Conservation (phyloP, 2,113 vertebrate genomes). For the Cynocephalus volans region DNA sequence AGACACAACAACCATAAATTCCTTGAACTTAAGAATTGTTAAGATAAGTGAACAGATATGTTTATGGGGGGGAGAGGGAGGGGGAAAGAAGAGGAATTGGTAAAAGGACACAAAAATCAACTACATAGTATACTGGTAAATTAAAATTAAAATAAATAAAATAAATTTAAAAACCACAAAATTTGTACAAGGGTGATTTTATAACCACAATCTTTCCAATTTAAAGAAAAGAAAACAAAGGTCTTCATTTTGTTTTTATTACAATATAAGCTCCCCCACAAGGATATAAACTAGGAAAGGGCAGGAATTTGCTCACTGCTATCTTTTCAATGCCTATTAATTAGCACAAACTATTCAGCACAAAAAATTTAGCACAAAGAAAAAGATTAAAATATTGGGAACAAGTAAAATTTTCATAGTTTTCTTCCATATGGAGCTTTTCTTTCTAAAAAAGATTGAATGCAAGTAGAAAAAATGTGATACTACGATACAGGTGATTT, state of each 20-base stretch:
- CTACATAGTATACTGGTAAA: too few relatives aligned
- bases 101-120: too few relatives aligned
- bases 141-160: too few relatives aligned
- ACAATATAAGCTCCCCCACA: too few relatives aligned
- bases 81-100: too few relatives aligned
- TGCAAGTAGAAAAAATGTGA: background rate
- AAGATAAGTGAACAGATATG: too few relatives aligned
- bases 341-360: background rate
- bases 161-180: too few relatives aligned
- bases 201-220: background rate
- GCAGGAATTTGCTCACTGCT: rapidly evolving
- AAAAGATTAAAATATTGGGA: background rate
- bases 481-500: background rate
- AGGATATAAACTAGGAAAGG: background rate
- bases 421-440: background rate
- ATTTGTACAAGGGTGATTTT: background rate
- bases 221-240: background rate
- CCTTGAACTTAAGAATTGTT: too few relatives aligned
- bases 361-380: background rate
- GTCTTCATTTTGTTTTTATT: background rate
- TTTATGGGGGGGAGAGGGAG: too few relatives aligned
- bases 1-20: too few relatives aligned
- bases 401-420: background rate
- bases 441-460: background rate
- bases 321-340: too few relatives aligned